These are phyloP conservation scores for Trichoplusia ni DNA, from an alignment of 1,140 invertebrate species.

Conservation along the genomic window DNA sequence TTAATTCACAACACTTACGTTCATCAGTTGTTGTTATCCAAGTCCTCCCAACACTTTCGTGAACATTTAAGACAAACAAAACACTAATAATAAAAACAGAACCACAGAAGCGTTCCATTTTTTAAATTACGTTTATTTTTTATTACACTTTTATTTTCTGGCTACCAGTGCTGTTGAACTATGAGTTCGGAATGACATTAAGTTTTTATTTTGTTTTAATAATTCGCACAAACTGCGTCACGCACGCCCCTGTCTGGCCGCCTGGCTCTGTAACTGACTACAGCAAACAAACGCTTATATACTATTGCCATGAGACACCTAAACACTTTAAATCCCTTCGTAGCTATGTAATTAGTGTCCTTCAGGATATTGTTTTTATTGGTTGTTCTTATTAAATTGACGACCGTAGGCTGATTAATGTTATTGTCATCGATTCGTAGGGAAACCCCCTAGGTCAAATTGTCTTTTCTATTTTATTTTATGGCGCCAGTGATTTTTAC, in stretches of 20 bases:
- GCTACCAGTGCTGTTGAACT: background rate
- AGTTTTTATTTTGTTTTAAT: background rate
- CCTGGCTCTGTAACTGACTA: conserved; percentile 17
- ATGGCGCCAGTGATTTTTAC: too few species aligned
- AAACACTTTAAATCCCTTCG: background rate
- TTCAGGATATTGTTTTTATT: background rate
- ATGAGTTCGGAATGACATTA: background rate
- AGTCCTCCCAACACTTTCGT: conserved; percentile 21
- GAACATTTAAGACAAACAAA: conserved; percentile 24
- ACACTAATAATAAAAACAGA: conserved; percentile 12
- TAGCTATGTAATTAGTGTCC: background rate
- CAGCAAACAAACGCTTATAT: conserved; percentile 14
- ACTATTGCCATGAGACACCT: background rate
- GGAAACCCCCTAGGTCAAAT: background rate
- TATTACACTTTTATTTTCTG: background rate
- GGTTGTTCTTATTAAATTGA: background rate
- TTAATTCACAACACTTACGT: conserved; percentile 12
- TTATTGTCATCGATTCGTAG: background rate
- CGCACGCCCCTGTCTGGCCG: background rate
- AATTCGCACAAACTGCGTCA: conserved; percentile 3
- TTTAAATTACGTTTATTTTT: background rate
- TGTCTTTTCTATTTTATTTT: background rate
- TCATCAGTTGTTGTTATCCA: conserved; percentile 42
- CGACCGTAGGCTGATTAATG: background rate
- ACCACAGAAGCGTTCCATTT: background rate